Evolutionary conservation across 2,888 invertebrate genomes (phyloP).

Genomic region (Drosophila macrothrix): DNA sequence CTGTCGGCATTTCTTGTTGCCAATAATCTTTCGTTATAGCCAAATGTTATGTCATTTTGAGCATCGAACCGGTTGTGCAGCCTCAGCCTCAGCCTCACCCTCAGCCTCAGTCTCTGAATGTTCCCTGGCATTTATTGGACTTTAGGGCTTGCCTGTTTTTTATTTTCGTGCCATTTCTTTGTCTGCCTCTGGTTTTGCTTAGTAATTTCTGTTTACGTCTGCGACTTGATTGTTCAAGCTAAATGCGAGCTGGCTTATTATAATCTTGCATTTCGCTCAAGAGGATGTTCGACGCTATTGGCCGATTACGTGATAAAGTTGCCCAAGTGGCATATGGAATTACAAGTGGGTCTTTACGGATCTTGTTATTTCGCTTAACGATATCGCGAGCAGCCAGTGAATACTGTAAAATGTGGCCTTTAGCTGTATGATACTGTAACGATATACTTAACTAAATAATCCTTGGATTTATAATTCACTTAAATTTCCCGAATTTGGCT

Average conservation of each 20-base stretch:
- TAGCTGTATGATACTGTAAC: not conserved
- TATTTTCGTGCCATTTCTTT: conserved; percentile 45
- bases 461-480: not conserved
- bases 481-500: not conserved
- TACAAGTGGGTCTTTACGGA: conserved; percentile 27
- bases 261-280: conserved; percentile 31
- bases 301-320: conserved; percentile 49
- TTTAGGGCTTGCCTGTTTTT: conserved; percentile 56
- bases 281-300: conserved; percentile 43
- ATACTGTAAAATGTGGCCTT: not conserved
- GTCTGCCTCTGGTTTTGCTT: conserved; percentile 8
- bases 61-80: conserved; percentile 67
- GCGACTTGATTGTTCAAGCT: conserved; percentile 17
- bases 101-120: conserved; percentile 42
- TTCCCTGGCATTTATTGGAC: conserved; percentile 57
- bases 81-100: conserved; percentile 13
- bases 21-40: conserved; percentile 70
- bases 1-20: conserved; percentile 44
- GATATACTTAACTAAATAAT: not conserved
- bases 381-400: not conserved
- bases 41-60: conserved; percentile 75
- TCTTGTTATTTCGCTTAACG: conserved; percentile 4
- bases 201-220: conserved; percentile 20
- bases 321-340: conserved; percentile 31
- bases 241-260: conserved; percentile 41